These are phyloP conservation scores for Lottia gigantea DNA, from an alignment of 2,888 invertebrate species.

Conservation along the genomic window DNA sequence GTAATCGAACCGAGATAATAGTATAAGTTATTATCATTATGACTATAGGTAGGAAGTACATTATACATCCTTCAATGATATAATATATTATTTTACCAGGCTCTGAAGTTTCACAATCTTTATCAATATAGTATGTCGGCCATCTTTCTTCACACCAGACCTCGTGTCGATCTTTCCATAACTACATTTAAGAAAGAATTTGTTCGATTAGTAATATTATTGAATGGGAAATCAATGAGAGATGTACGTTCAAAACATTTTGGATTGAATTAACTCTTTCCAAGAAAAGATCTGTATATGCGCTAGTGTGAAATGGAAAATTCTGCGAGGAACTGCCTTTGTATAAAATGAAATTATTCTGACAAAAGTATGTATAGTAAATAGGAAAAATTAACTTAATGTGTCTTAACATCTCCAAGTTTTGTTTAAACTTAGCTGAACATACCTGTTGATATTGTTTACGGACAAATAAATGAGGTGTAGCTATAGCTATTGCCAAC, in stretches of 20 bases:
- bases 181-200: not conserved
- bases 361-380: too few species aligned
- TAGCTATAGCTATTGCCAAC: conserved; percentile 43
- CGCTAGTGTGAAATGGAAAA: too few species aligned
- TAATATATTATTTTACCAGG: conserved; percentile 46
- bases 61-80: conserved; percentile 45
- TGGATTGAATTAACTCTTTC: too few species aligned
- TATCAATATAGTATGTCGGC: conserved; percentile 38
- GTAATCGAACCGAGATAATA: conserved; percentile 45
- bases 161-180: conserved; percentile 48
- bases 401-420: too few species aligned
- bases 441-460: conserved; percentile 31
- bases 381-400: too few species aligned
- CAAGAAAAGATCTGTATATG: too few species aligned
- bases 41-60: conserved; percentile 56
- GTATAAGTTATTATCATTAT: conserved; percentile 55
- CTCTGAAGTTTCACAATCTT: conserved; percentile 24
- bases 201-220: too few species aligned
- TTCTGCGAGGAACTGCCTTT: too few species aligned
- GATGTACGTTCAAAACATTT: too few species aligned
- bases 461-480: conserved; percentile 49
- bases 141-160: conserved; percentile 56
- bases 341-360: too few species aligned
- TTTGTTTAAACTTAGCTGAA: too few species aligned
- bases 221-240: too few species aligned